A percentile compares a stretch with the other conserved stretches of the same genome.
Conservation (phyloP, 2,797 vertebrate species). For the Syndactyla subalaris region DNA sequence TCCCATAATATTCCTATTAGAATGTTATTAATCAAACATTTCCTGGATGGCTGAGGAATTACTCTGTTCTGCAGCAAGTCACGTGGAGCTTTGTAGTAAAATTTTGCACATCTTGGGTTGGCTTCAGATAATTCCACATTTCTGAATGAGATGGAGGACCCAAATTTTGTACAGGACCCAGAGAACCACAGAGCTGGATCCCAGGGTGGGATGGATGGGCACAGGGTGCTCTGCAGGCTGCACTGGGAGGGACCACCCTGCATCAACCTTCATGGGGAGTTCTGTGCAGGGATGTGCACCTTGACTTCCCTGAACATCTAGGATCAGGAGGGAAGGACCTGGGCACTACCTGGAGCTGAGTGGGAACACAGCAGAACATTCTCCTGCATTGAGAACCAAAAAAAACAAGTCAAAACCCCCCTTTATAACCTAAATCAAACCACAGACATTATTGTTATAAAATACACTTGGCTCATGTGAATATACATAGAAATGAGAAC, state of each 20-base stretch:
- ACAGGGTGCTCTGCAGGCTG: not conserved
- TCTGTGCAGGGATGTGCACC: not conserved
- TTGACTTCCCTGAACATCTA: fast-evolving
- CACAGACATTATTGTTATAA: not conserved
- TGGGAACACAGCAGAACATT: not conserved
- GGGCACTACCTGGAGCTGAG: fast-evolving
- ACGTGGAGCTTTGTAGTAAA: not conserved
- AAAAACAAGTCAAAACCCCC: not conserved
- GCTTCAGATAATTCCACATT: not conserved
- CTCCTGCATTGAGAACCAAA: not conserved
- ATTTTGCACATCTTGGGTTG: not conserved
- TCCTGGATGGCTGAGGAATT: not conserved
- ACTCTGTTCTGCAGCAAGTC: not conserved
- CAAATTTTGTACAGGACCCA: not conserved
- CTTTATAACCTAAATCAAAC: not conserved
- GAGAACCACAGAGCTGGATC: fast-evolving
- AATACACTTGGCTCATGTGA: fast-evolving
- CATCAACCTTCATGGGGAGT: not conserved
- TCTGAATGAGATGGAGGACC: not conserved
- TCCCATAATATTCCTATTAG: not conserved
- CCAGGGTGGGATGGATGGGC: not conserved
- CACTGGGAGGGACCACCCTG: not conserved
- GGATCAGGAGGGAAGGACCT: not conserved
- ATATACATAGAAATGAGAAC: not conserved
- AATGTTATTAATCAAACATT: not conserved